These are phyloP conservation scores for Agapornis canus DNA, from an alignment of 2,797 vertebrate species.

Conservation along the genomic window DNA sequence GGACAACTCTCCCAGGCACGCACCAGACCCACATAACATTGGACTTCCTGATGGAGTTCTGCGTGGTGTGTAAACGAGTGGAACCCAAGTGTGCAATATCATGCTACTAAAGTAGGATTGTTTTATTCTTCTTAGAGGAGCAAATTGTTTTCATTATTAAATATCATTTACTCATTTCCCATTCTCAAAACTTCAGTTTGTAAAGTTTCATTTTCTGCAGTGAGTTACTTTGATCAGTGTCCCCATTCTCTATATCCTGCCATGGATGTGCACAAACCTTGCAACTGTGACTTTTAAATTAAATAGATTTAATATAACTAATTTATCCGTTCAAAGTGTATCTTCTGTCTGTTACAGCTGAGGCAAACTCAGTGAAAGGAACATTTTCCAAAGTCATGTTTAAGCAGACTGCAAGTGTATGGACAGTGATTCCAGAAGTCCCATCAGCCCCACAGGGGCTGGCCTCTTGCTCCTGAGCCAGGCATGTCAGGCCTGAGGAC, in stretches of 20 bases:
- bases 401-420: not conserved
- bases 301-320: not conserved
- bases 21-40: not conserved
- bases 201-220: not conserved
- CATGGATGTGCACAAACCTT: not conserved
- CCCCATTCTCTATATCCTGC: not conserved
- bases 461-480: rapidly evolving
- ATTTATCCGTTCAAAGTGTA: not conserved
- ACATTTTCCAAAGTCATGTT: not conserved
- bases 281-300: not conserved
- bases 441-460: rapidly evolving
- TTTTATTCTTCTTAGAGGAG: not conserved
- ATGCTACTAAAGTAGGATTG: not conserved
- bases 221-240: not conserved
- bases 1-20: not conserved
- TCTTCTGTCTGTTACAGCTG: rapidly evolving
- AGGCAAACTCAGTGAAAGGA: not conserved
- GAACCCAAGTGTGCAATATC: rapidly evolving
- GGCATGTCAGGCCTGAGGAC: not conserved
- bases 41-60: not conserved
- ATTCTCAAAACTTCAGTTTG: not conserved
- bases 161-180: not conserved
- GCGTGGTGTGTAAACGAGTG: not conserved
- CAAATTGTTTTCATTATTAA: not conserved
- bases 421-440: not conserved